These are phyloP conservation scores for Pseudomyrmex gracilis DNA, from an alignment of 1,140 invertebrate species.

Conservation along the genomic window DNA sequence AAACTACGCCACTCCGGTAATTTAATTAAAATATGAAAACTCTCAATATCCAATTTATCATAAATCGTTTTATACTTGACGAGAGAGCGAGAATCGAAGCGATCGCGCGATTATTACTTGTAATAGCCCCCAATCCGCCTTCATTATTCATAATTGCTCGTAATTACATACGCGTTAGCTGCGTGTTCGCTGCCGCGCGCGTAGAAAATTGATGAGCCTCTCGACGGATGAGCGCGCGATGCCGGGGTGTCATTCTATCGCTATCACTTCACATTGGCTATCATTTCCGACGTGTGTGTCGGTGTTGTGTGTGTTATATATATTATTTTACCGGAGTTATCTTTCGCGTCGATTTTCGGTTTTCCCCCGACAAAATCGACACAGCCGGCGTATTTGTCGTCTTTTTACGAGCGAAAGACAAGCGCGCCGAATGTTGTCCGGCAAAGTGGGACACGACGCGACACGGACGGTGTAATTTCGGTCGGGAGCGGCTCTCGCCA, in stretches of 20 bases:
- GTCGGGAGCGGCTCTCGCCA: constrained; percentile 49
- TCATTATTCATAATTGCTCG: constrained; percentile 47
- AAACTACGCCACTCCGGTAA: too few species aligned
- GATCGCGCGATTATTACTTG: background rate
- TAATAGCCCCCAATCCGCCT: background rate
- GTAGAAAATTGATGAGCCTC: constrained; percentile 57
- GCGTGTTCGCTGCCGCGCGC: background rate
- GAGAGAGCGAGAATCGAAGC: background rate
- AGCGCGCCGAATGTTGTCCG: constrained; percentile 36
- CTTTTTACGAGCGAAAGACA: constrained; percentile 61
- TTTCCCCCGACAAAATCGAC: constrained; percentile 53
- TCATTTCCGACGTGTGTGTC: constrained; percentile 19
- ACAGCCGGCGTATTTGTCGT: constrained; percentile 50
- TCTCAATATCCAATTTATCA: background rate
- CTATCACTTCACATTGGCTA: constrained; percentile 31
- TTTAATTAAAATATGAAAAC: background rate
- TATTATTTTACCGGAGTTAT: too few species aligned
- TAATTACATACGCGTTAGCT: constrained; percentile 4
- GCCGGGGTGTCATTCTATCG: background rate
- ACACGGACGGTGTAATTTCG: constrained; percentile 65
- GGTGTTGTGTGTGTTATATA: background rate
- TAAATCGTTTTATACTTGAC: background rate
- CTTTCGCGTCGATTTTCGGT: constrained; percentile 13
- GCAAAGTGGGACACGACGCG: constrained; percentile 46
- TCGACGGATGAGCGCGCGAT: background rate